Percentiles rank a stretch among this genome's conserved stretches.
phyloP scores from a whole-genome alignment of 1,140 invertebrate species.

The Agraylea sexmaculata region DNA sequence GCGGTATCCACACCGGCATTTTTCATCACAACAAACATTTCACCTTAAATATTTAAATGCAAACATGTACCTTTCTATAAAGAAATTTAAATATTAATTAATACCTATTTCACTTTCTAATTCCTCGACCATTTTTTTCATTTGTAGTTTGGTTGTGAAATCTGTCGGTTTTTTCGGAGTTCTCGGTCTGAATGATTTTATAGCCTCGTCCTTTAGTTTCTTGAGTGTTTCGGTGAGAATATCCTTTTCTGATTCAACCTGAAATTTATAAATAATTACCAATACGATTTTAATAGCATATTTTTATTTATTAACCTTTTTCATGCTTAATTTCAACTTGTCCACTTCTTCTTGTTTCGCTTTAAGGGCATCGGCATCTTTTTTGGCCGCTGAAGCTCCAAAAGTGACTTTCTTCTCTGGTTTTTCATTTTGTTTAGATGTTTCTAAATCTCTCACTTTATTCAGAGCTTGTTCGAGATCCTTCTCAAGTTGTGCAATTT shows the following conservation, averaged over 20 bases:
- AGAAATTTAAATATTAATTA: constrained; percentile 3
- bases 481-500: constrained; percentile 49
- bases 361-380: constrained; percentile 43
- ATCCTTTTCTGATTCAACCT: constrained; percentile 47
- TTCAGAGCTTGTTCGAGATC: constrained; percentile 47
- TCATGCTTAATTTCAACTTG: constrained; percentile 35
- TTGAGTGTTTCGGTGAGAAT: constrained; percentile 47
- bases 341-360: constrained; percentile 40
- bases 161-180: constrained; percentile 58
- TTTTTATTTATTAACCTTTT: constrained; percentile 26
- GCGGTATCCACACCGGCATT: constrained; percentile 43
- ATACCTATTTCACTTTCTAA: constrained; percentile 67
- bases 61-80: neutral
- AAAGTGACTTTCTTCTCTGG: constrained; percentile 38
- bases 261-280: constrained; percentile 15
- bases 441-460: constrained; percentile 50
- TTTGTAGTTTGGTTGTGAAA: constrained; percentile 53
- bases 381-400: constrained; percentile 32
- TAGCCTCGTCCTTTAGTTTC: constrained; percentile 48
- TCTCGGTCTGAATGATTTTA: constrained; percentile 49
- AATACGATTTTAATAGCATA: constrained; percentile 2
- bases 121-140: constrained; percentile 68
- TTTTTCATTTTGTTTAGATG: constrained; percentile 39
- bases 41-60: constrained; percentile 37
- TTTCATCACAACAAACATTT: constrained; percentile 49